A percentile compares a stretch with the other conserved stretches of the same genome.
phyloP scores from a whole-genome alignment of 2,797 vertebrate species.

The Girardinus metallicus region DNA sequence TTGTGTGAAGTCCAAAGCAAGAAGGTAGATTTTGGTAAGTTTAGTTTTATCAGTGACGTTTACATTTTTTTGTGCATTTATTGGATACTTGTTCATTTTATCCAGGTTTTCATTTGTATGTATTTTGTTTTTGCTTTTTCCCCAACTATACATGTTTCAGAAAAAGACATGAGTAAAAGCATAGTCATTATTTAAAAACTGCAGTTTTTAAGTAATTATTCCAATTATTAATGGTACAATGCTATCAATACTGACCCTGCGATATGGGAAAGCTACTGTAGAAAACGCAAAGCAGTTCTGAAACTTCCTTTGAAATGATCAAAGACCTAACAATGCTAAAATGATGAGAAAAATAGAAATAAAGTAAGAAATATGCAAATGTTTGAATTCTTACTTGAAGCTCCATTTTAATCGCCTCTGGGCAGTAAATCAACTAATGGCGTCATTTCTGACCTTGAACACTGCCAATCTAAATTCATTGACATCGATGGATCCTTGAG shows the following conservation, averaged over 20 bases:
- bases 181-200: not conserved
- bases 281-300: not conserved
- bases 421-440: not conserved
- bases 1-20: not conserved
- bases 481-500: not conserved
- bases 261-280: not conserved
- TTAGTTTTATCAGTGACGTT: not conserved
- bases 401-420: not conserved
- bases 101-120: not conserved
- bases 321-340: not conserved
- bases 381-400: not conserved
- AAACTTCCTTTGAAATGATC: not conserved
- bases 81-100: not conserved
- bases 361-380: not conserved
- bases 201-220: not conserved
- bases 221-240: not conserved
- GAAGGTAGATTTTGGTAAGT: not conserved
- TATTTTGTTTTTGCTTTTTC: not conserved
- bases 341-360: not conserved
- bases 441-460: not conserved
- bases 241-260: not conserved
- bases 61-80: not conserved
- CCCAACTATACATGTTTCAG: not conserved
- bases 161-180: not conserved
- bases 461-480: not conserved